Base-by-base conservation (phyloP, 2,113 vertebrate genomes). In the Puntigrus tetrazona region DNA sequence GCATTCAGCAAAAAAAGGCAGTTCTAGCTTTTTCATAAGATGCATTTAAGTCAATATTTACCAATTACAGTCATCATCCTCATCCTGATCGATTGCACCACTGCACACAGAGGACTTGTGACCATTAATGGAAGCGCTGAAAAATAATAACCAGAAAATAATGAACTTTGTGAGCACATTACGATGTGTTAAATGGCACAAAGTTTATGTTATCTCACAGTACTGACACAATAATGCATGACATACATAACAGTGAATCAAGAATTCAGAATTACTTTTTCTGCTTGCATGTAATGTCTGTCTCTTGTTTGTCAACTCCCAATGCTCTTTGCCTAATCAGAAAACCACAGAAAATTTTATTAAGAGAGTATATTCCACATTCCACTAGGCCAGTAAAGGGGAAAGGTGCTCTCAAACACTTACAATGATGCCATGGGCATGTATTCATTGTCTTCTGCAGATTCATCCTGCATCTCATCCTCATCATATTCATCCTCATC, bases 371-470 rank as follows among this genome's bases (percentile, higher is more conserved):
- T 31, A 77, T 36, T 34, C n/a, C 0, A 55, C 10, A 14, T 78
- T 78, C 13, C 22, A n/a, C 4, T n/a, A 36, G 18, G 7, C 9
- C 4, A 25, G 38, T 73, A 22, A 41, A 11, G 9, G 4, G 36
- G 11, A 18, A 7, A 41, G 18, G 2, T 14, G 5, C 1, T 45
- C 38, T 29, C n/a, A 29, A 29, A 36, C 50, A 92, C 93, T 91
- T 86, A 94, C 93, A 92, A 31, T 67, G 9, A 47, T 25, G 41
- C 11, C 91, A 90, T 90, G 9, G 1, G 11, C 86, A 86, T 88
- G 87, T 90, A 90, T 22, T 2, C 10, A 25, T 0, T 1, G 1
- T 78, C 22, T 20, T 61, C 18, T 50, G 72, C 5, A 36, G 0
- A 20, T 3, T 9, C 6, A 0, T 74, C 7, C 1, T 7, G 5